These are phyloP conservation scores for Rapana venosa DNA, from an alignment of 2,888 invertebrate genomes.

Conservation along the genomic window DNA sequence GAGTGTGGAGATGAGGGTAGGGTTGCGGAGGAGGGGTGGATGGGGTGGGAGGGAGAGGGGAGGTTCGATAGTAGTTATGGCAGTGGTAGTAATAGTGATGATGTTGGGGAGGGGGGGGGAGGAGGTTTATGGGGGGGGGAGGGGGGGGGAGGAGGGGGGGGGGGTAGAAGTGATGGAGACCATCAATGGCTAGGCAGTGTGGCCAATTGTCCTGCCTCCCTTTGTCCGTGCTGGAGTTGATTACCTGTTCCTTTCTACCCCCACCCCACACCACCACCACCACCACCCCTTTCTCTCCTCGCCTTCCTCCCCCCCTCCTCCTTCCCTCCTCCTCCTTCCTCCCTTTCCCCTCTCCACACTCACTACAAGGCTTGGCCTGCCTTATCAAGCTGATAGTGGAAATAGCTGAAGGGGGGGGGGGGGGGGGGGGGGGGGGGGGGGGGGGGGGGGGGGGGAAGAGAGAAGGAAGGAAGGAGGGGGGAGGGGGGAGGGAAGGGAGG, in stretches of 20 bases:
- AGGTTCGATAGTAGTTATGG: too few relatives aligned
- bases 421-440: neutral
- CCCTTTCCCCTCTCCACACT: neutral
- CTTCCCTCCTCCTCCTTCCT: neutral
- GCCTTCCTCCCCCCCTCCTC: neutral
- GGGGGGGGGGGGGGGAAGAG: neutral
- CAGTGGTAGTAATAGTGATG: too few relatives aligned
- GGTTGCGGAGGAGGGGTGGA: neutral
- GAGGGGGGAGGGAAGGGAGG: neutral
- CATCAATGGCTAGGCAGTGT: neutral
- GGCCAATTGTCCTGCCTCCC: neutral
- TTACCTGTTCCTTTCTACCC: neutral
- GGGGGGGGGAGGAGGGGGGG: neutral
- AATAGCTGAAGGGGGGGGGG: neutral
- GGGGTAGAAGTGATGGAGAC: neutral
- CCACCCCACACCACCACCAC: neutral
- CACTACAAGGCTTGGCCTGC: neutral
- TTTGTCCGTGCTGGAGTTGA: slow-evolving; percentile 10
- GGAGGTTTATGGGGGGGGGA: neutral
- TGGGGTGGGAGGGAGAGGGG: neutral
- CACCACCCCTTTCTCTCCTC: neutral
- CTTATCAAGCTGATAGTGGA: neutral
- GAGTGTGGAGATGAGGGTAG: neutral
- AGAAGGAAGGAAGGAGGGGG: too few relatives aligned
- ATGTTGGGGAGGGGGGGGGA: neutral